phyloP scores from a whole-genome alignment of 2,888 invertebrate genomes.

The Drosophila stalkeri region DNA sequence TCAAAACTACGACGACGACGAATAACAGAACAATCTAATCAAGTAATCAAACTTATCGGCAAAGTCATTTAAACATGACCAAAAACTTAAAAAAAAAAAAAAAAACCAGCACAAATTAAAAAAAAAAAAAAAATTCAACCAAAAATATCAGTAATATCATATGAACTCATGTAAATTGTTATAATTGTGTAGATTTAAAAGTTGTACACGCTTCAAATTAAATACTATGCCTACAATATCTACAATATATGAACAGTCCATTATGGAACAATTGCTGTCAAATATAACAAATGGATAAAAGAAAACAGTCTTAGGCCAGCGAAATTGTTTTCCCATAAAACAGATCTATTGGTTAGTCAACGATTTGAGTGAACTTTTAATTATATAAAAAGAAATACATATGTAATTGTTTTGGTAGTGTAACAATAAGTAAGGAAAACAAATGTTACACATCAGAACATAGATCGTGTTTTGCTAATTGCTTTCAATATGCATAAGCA shows the following conservation, averaged over 20 bases:
- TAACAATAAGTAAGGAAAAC: not conserved
- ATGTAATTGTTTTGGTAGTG: not conserved
- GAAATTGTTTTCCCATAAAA: not conserved
- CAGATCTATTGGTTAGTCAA: not conserved
- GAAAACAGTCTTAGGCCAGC: not conserved
- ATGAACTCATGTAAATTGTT: constrained; percentile 75
- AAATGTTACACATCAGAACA: not conserved
- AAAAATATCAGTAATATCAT: constrained; percentile 85
- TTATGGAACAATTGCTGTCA: constrained; percentile 2
- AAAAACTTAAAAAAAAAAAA: constrained; percentile 57
- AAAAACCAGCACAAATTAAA: constrained; percentile 24
- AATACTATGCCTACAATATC: constrained; percentile 23
- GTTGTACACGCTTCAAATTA: constrained; percentile 25
- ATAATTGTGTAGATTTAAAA: constrained; percentile 56
- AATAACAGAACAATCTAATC: constrained; percentile 84
- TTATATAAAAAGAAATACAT: not conserved
- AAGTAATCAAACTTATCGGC: constrained; percentile 33
- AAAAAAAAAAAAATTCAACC: constrained; percentile 73
- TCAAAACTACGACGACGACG: constrained; percentile 95
- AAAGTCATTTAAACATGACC: constrained; percentile 65
- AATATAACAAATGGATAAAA: not conserved
- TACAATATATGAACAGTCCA: constrained; percentile 16
- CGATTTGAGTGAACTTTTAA: constrained; percentile 3
- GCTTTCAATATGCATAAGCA: constrained; percentile 9
- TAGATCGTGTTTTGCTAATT: not conserved